These are phyloP conservation scores for Phataginus tricuspis DNA, from an alignment of 2,797 vertebrate genomes.

Conservation along the genomic window DNA sequence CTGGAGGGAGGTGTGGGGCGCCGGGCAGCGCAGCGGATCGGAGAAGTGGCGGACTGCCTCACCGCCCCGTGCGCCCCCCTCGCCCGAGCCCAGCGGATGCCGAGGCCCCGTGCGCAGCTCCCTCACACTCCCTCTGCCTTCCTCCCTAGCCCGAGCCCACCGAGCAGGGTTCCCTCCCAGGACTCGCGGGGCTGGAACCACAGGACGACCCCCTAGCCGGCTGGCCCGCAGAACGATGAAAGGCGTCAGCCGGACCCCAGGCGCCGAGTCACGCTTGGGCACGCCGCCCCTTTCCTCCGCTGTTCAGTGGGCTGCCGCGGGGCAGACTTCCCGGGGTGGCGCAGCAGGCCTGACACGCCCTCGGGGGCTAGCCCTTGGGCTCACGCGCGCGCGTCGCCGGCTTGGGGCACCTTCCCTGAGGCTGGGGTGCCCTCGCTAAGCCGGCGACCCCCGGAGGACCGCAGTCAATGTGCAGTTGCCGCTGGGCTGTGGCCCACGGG, in stretches of 20 bases:
- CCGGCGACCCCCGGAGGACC: not conserved
- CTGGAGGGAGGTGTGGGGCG: not conserved
- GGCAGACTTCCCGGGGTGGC: not conserved
- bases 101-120: no score
- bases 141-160: not conserved
- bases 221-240: not conserved
- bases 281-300: no score
- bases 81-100: not conserved
- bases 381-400: not conserved
- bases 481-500: fast-evolving
- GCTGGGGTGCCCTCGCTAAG: not conserved
- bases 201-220: not conserved
- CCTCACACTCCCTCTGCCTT: no score
- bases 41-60: not conserved
- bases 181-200: not conserved
- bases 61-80: not conserved
- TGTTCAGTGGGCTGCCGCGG: not conserved
- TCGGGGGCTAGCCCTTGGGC: not conserved
- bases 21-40: not conserved
- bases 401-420: not conserved
- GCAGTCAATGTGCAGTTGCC: not conserved
- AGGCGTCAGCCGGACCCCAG: not conserved
- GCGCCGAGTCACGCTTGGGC: not conserved
- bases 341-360: not conserved
- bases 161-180: not conserved